phyloP scores from a whole-genome alignment of 2,888 invertebrate species.

The Hipparchia semele region DNA sequence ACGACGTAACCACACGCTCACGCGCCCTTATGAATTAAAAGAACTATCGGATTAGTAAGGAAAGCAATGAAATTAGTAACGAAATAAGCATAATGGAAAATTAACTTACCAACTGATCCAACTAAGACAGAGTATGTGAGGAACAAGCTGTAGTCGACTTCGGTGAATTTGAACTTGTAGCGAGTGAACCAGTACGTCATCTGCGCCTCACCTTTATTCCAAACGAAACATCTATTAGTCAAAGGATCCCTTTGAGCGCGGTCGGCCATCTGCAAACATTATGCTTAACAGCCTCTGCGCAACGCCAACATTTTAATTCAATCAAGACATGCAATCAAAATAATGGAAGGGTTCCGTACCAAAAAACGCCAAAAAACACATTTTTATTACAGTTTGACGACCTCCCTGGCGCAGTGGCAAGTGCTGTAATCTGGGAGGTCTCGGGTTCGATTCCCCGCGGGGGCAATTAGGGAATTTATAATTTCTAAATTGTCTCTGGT shows the following conservation, averaged over 20 bases:
- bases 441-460: too few species aligned
- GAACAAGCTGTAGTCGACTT: conserved; percentile 83
- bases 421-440: too few species aligned
- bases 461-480: too few species aligned
- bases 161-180: conserved; percentile 83
- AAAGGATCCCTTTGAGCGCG: conserved; percentile 48
- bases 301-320: neutral
- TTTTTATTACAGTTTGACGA: too few species aligned
- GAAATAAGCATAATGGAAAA: conserved; percentile 28
- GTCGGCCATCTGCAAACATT: conserved; percentile 65
- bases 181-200: conserved; percentile 83
- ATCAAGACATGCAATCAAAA: too few species aligned
- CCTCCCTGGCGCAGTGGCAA: too few species aligned
- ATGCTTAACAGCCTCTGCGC: conserved; percentile 50
- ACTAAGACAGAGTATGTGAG: conserved; percentile 81
- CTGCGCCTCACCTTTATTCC: conserved; percentile 81
- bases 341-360: too few species aligned
- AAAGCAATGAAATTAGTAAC: neutral
- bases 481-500: too few species aligned
- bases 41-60: too few species aligned
- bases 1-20: too few species aligned
- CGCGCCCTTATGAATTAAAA: too few species aligned
- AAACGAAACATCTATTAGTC: conserved; percentile 74
- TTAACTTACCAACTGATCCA: conserved; percentile 80
- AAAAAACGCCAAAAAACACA: too few species aligned